A percentile compares a stretch with the other conserved stretches of the same genome.
Evolutionary conservation across 2,797 vertebrate species (phyloP).

Genomic region (Cetoscarus ocellatus): DNA sequence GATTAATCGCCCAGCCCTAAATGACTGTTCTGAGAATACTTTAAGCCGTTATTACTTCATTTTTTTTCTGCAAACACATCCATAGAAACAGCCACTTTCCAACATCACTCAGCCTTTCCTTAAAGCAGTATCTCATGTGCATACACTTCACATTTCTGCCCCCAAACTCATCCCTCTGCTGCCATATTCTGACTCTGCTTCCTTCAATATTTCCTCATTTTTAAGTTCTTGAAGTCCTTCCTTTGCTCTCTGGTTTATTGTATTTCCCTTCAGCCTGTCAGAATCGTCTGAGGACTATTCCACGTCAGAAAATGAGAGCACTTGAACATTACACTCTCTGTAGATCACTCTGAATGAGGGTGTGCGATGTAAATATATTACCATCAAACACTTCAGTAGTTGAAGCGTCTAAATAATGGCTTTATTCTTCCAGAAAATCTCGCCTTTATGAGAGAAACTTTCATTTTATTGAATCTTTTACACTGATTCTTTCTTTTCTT

Average conservation of each 20-base stretch:
- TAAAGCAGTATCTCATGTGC: conserved; percentile 13
- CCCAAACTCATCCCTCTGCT: not conserved
- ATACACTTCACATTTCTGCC: conserved; percentile 6
- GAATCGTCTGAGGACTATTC: conserved; percentile 19
- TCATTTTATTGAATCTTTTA: conserved; percentile 33
- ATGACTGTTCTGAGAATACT: too few species aligned
- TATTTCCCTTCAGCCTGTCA: conserved; percentile 26
- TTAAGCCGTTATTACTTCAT: too few species aligned
- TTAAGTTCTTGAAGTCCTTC: conserved; percentile 20
- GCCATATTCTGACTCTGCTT: conserved; percentile 2
- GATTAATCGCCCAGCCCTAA: too few species aligned
- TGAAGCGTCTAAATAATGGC: conserved; percentile 22
- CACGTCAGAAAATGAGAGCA: conserved; percentile 15
- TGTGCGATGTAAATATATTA: conserved; percentile 49
- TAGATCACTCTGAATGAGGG: conserved; percentile 29
- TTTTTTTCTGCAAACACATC: too few species aligned
- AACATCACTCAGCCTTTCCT: not conserved
- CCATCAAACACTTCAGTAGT: not conserved
- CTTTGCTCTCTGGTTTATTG: conserved; percentile 10
- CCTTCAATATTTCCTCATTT: conserved; percentile 5
- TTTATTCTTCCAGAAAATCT: conserved; percentile 12
- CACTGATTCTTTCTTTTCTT: conserved; percentile 45
- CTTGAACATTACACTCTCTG: conserved; percentile 25
- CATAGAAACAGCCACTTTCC: too few species aligned
- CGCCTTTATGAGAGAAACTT: conserved; percentile 36